Evolutionary conservation across 1,140 invertebrate species (phyloP).

Genomic region (Aphaenogaster floridana): DNA sequence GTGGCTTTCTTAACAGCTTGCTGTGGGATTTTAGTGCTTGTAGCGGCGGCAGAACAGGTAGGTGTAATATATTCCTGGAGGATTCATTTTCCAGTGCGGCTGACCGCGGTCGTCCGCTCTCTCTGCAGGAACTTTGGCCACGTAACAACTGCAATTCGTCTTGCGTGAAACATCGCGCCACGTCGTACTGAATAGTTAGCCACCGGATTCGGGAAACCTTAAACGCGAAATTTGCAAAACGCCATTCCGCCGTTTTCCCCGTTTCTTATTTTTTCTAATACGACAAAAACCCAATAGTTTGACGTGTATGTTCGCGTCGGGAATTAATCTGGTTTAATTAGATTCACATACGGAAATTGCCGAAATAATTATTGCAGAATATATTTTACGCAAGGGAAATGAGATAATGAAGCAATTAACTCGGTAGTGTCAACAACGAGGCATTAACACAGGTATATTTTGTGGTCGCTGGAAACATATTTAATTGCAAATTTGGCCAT

Average conservation of each 20-base stretch:
- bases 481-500: conserved; percentile 56
- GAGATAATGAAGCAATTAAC: conserved; percentile 64
- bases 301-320: neutral
- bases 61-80: conserved; percentile 82
- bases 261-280: conserved; percentile 26
- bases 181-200: conserved; percentile 58
- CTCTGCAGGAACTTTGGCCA: conserved; percentile 60
- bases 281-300: conserved; percentile 30
- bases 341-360: conserved; percentile 40
- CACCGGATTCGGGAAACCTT: conserved; percentile 53
- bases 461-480: conserved; percentile 39
- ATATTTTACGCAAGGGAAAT: conserved; percentile 56
- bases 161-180: conserved; percentile 68
- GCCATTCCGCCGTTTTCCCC: neutral
- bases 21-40: conserved; percentile 54
- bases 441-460: conserved; percentile 45
- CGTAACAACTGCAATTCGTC: conserved; percentile 71
- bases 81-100: conserved; percentile 76
- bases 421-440: conserved; percentile 51
- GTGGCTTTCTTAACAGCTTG: conserved; percentile 56
- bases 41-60: conserved; percentile 77
- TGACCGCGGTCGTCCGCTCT: conserved; percentile 64
- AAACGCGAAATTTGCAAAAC: conserved; percentile 53
- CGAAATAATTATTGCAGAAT: conserved; percentile 54
- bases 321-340: conserved; percentile 60